Evolutionary conservation across 2,888 invertebrate species (phyloP), one percentile per base, ranked within the genome.

Genomic region (Schizotus pectinicornis): DNA sequence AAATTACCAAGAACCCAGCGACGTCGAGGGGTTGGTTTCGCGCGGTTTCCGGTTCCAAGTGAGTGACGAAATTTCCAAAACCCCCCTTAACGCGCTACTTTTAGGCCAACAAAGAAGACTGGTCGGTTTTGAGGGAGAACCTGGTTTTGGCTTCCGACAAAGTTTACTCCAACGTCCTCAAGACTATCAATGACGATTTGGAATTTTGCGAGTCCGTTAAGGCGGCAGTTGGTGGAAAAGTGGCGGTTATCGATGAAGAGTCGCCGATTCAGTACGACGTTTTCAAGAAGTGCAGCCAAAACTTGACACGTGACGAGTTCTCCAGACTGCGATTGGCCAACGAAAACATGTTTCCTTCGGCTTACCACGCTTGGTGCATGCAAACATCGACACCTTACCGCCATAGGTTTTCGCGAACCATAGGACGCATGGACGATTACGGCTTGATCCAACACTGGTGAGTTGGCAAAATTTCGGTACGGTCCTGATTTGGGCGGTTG

Each of bases 341-440:
- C 13, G 33, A 59, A 41, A 57, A 62, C 42, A 14, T 62, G 7
- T 62, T 65, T 37, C 55, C 59, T 1, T 48, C 41, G 2, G 46
- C 55, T 13, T 63, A 61, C 46, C 62, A 65, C 22, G 61, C 56
- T 1, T 65, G 62, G 62, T 56, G 58, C 30, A 57, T 65, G 59
- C 55, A 47, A 39, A 48, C 49, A 35, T 37, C 38, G 6, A 47
- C 52, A 3, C 61, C 65, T 1, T 63, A 56, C 45, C 36, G 50
- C 0, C 9, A 35, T 9, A 45, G 12, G 33, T 61, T 65, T 47
- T 65, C 65, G 2, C n/a, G 13, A 11, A 46, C 58, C 1, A 61
- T 65, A 7, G 50, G 55, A 5, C 32, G 51, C 12, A 43, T 65
- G 48, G 35, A 54, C 31, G 56, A 51, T 47, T 34, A 31, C 22